phyloP scores from a whole-genome alignment of 1,140 invertebrate genomes.

The Anagrus nilaparvatae region DNA sequence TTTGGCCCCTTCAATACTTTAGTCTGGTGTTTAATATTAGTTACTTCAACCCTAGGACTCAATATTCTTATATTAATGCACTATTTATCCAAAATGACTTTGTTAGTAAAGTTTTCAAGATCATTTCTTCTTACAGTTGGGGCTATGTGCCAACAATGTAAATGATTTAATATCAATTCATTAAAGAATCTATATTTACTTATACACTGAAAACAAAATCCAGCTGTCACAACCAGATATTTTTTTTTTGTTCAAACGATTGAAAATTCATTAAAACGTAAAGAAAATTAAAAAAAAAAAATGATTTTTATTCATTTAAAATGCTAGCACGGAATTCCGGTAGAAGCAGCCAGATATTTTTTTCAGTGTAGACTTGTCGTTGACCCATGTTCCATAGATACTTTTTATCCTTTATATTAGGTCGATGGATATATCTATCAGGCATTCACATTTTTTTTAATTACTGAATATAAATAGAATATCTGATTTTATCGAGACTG shows the following conservation, averaged over 20 bases:
- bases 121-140: slow-evolving; percentile 8
- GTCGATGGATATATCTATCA: too few relatives aligned
- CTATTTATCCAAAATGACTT: background rate
- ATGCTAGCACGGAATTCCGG: too few relatives aligned
- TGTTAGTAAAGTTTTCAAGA: slow-evolving; percentile 5
- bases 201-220: too few relatives aligned
- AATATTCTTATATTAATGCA: slow-evolving; percentile 2
- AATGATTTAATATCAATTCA: background rate
- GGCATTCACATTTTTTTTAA: too few relatives aligned
- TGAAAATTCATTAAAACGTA: background rate
- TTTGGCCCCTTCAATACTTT: slow-evolving; percentile 4
- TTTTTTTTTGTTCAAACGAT: background rate
- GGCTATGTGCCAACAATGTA: slow-evolving; percentile 12
- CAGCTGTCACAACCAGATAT: too few relatives aligned
- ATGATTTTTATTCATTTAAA: slow-evolving; percentile 9
- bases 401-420: too few relatives aligned
- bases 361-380: too few relatives aligned
- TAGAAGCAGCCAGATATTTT: too few relatives aligned
- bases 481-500: too few relatives aligned
- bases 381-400: too few relatives aligned
- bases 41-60: background rate
- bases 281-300: slow-evolving; percentile 4
- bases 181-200: too few relatives aligned
- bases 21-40: slow-evolving; percentile 10
- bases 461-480: too few relatives aligned